Evolutionary conservation across 1,140 invertebrate species (phyloP), one percentile per base, ranked within the genome.

Genomic region (Drosophila bifasciata): DNA sequence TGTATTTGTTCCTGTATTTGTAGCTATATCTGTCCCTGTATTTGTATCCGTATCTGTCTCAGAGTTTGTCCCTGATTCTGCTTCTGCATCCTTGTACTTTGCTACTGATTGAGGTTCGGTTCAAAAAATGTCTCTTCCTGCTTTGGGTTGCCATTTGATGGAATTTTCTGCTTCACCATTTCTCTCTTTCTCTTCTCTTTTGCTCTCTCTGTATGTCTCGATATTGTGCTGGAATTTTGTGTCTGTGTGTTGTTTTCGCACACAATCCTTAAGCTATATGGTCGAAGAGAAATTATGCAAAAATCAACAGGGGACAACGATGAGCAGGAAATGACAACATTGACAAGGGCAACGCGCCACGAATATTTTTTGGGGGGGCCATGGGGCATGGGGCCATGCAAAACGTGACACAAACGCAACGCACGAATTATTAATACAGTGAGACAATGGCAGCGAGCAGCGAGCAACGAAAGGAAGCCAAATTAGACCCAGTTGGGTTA

Each of bases 401-500:
- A 88, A 78, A 86, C 81, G 81, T 86, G 81, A 86, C 81, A 76
- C 74, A 81, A 68, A 50, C 77, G 73, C 48, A 83, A 81, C 81
- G 83, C 81, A 86, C 81, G 81, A 86, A 81, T 76, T 86, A 88
- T 86, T 81, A 81, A 88, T 81, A 83, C 69, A 81, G 64, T 41
- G 32, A 73, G 15, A 72, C 49, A 45, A 44, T 25, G 58, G 15
- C 21, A 46, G 36, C 21, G 51, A 45, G 25, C 11, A 44, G 19
- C 32, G 28, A 17, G 44, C 46, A 52, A 19, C 43, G 39, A 55
- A 44, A 19, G 62, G 39, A 19, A 39, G 13, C 60, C 58, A 85
- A 85, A 81, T 86, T 79, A 86, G 69, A 59, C 68, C 67, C 81
- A 53, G 74, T 80, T 86, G 81, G 81, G 77, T 80, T 86, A 74